phyloP scores from a whole-genome alignment of 2,888 invertebrate genomes.

The Pardosa pseudoannulata region DNA sequence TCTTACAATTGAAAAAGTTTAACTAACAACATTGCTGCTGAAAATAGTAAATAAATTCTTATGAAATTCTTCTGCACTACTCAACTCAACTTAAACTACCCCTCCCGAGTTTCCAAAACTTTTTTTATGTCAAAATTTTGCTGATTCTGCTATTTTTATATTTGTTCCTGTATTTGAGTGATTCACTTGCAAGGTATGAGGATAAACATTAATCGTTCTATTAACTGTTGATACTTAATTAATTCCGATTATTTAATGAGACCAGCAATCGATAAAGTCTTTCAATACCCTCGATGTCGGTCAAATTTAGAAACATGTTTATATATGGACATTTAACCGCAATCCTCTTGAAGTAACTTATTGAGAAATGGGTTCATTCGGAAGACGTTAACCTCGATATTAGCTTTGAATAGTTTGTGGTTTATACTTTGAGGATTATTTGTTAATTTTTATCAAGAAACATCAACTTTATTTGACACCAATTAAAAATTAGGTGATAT shows the following conservation, averaged over 20 bases:
- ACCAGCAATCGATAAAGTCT: too few relatives aligned
- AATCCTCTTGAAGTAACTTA: neutral
- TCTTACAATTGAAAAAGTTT: neutral
- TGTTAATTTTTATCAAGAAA: too few relatives aligned
- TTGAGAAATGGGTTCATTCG: neutral
- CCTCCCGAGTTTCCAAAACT: slow-evolving; percentile 41
- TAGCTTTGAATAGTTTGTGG: neutral
- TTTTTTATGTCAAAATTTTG: slow-evolving; percentile 21
- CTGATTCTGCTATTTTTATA: slow-evolving; percentile 48
- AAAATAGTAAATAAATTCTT: neutral
- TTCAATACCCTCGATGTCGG: slow-evolving; percentile 47
- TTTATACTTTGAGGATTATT: neutral
- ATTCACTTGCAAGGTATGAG: slow-evolving; percentile 38
- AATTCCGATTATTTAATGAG: too few relatives aligned
- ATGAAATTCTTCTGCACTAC: neutral
- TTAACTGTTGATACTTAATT: too few relatives aligned
- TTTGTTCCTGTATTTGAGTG: neutral
- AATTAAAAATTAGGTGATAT: too few relatives aligned
- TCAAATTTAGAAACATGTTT: slow-evolving; percentile 62
- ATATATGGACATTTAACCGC: slow-evolving; percentile 59
- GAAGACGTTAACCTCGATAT: neutral
- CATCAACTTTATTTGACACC: too few relatives aligned
- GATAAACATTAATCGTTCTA: too few relatives aligned
- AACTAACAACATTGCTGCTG: neutral
- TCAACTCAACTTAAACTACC: slow-evolving; percentile 44